phyloP scores from a whole-genome alignment of 2,888 invertebrate species.

The Tenodera sinensis region DNA sequence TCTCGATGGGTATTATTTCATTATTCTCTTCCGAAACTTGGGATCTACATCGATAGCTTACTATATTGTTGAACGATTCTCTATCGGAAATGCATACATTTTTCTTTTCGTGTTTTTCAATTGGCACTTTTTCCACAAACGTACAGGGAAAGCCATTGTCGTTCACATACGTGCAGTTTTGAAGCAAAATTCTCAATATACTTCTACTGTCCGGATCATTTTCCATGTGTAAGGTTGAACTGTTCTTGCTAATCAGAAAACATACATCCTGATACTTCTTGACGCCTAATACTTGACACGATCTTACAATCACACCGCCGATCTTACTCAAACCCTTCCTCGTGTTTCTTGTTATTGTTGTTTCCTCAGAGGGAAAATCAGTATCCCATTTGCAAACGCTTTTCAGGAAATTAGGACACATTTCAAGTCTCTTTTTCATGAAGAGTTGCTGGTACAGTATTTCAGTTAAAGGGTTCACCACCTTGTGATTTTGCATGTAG shows the following conservation, averaged over 20 bases:
- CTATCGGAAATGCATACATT: slow-evolving; percentile 6
- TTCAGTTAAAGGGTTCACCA: neutral
- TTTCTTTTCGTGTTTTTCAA: neutral
- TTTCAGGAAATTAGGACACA: neutral
- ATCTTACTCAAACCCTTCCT: neutral
- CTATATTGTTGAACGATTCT: neutral
- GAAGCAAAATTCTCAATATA: neutral
- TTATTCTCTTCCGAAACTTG: neutral
- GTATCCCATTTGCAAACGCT: neutral
- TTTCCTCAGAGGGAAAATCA: neutral
- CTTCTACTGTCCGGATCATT: neutral
- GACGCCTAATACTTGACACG: slow-evolving; percentile 1
- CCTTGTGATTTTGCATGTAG: neutral
- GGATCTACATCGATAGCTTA: neutral
- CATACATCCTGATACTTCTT: slow-evolving; percentile 5
- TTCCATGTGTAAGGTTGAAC: neutral
- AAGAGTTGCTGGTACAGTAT: neutral
- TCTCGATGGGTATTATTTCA: neutral
- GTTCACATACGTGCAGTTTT: neutral
- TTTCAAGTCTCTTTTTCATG: neutral
- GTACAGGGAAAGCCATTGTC: slow-evolving; percentile 4
- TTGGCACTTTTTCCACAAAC: neutral
- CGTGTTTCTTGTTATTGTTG: neutral
- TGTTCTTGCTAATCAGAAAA: neutral
- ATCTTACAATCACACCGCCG: neutral